These are phyloP conservation scores for Crotophaga sulcirostris DNA, from an alignment of 2,113 vertebrate species.

Conservation along the genomic window DNA sequence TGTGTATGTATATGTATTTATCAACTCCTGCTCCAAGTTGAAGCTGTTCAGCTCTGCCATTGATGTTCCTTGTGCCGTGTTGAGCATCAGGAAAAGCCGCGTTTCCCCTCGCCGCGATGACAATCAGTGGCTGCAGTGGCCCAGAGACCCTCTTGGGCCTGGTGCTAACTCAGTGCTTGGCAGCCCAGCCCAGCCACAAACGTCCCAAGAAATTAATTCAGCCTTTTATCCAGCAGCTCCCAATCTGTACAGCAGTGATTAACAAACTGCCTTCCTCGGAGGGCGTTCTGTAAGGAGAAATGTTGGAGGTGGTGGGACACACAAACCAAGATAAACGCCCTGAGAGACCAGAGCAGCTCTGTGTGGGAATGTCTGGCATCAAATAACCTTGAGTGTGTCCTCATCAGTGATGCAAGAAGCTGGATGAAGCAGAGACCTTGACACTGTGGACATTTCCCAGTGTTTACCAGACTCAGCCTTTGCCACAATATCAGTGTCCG, in stretches of 20 bases:
- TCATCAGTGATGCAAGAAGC: not conserved
- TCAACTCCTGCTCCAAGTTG: not conserved
- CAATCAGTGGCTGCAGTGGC: slow-evolving; percentile 34
- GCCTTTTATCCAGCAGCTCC: slow-evolving; percentile 49
- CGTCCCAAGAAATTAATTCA: slow-evolving; percentile 35
- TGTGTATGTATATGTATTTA: not conserved
- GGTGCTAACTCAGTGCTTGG: slow-evolving; percentile 47
- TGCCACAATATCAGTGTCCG: not conserved
- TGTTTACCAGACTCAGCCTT: not conserved
- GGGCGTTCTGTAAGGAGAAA: slow-evolving; percentile 23
- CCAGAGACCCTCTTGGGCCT: not conserved
- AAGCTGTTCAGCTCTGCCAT: not conserved
- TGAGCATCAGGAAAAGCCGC: not conserved
- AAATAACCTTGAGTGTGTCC: slow-evolving; percentile 29
- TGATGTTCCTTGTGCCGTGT: not conserved
- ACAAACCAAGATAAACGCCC: slow-evolving; percentile 39
- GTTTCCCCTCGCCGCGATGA: not conserved
- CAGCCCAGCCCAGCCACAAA: slow-evolving; percentile 28
- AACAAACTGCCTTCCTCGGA: slow-evolving; percentile 12
- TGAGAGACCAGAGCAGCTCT: slow-evolving; percentile 20
- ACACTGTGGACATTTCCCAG: not conserved
- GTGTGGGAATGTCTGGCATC: not conserved
- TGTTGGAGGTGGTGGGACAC: slow-evolving; percentile 4
- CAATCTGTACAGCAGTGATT: slow-evolving; percentile 39
- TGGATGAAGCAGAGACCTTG: not conserved